phyloP scores from a whole-genome alignment of 2,113 vertebrate genomes.

The Pavo muticus region DNA sequence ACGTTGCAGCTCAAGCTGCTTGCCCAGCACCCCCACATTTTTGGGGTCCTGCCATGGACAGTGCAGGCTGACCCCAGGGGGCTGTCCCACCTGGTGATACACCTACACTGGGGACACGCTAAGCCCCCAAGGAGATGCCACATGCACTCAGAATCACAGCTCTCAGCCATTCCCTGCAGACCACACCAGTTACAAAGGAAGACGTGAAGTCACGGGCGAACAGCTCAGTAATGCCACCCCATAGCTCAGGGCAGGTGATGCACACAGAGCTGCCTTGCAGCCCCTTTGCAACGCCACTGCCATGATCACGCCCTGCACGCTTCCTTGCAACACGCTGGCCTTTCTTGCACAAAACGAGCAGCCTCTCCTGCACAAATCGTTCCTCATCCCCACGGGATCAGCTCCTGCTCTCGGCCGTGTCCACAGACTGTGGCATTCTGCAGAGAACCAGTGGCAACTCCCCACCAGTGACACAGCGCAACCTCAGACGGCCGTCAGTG shows the following conservation, averaged over 20 bases:
- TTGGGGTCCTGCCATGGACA: background rate
- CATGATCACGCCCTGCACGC: rapidly evolving
- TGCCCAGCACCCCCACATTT: background rate
- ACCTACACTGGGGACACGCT: background rate
- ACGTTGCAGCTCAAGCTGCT: background rate
- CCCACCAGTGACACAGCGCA: background rate
- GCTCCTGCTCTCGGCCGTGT: background rate
- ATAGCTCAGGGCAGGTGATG: background rate
- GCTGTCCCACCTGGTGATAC: background rate
- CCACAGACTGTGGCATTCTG: background rate
- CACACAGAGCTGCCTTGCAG: background rate
- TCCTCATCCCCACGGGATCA: background rate
- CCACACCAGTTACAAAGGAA: background rate
- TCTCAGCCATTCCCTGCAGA: background rate
- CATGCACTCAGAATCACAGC: background rate
- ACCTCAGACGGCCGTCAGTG: background rate
- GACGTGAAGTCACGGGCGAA: background rate
- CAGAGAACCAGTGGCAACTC: background rate
- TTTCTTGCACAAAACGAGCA: background rate
- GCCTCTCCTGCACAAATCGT: background rate
- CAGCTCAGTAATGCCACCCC: background rate
- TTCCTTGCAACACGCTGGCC: rapidly evolving
- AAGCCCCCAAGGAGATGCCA: background rate
- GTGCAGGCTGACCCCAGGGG: background rate
- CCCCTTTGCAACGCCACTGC: background rate